These are phyloP conservation scores for Choloepus didactylus DNA, from an alignment of 2,797 vertebrate genomes.

Conservation along the genomic window DNA sequence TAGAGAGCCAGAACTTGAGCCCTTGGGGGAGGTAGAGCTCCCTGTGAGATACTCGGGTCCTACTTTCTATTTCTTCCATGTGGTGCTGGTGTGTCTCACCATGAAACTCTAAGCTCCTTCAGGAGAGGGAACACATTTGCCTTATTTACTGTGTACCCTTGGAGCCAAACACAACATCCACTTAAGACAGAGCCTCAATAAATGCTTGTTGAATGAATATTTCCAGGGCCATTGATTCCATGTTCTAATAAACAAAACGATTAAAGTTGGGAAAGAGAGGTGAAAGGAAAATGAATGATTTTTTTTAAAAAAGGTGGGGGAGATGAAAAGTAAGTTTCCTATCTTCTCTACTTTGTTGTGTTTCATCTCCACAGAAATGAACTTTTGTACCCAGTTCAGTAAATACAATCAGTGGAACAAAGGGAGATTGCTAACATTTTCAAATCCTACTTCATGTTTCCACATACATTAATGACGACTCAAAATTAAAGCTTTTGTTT, in stretches of 20 bases:
- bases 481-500: neutral
- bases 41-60: neutral
- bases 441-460: neutral
- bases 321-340: neutral
- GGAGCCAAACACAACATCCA: neutral
- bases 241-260: neutral
- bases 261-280: neutral
- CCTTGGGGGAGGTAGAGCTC: neutral
- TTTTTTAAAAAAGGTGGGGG: too few relatives aligned
- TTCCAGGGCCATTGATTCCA: neutral
- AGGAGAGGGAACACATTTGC: neutral
- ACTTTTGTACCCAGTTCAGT: rapidly evolving
- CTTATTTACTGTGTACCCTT: neutral
- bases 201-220: neutral
- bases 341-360: rapidly evolving
- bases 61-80: rapidly evolving
- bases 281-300: neutral
- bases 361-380: neutral
- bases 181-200: rapidly evolving
- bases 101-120: neutral
- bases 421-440: neutral
- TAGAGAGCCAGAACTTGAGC: neutral
- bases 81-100: neutral
- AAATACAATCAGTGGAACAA: neutral
- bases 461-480: neutral